Evolutionary conservation across 1,140 invertebrate genomes (phyloP).

Genomic region (Heterodera carotae): DNA sequence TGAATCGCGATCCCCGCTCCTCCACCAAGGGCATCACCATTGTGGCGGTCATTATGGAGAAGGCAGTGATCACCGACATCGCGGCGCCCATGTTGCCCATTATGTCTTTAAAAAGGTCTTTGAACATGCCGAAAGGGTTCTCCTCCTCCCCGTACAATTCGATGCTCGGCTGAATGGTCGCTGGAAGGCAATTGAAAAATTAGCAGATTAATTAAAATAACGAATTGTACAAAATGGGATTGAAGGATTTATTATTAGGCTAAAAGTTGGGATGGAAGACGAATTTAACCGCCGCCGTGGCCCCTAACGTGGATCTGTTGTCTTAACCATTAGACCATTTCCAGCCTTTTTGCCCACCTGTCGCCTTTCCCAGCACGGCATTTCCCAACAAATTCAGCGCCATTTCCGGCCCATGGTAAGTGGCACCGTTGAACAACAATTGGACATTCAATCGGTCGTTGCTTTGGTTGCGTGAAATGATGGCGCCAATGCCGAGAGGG

Average conservation of each 20-base stretch:
- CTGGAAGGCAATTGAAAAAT: neutral
- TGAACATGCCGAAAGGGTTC: neutral
- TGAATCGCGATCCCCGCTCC: slow-evolving; percentile 37
- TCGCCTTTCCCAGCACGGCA: slow-evolving; percentile 31
- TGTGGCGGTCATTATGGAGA: slow-evolving; percentile 33
- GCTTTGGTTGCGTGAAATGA: slow-evolving; percentile 2
- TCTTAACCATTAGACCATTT: too few species aligned
- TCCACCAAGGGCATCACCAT: slow-evolving; percentile 52
- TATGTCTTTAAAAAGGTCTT: neutral
- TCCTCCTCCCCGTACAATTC: neutral
- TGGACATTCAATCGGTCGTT: neutral
- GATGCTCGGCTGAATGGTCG: neutral
- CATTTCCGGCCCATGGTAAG: neutral
- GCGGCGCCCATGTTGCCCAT: slow-evolving; percentile 9
- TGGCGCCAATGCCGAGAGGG: neutral
- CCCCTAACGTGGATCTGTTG: too few species aligned
- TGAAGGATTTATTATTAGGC: too few species aligned
- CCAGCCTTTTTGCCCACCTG: neutral
- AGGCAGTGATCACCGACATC: slow-evolving; percentile 7
- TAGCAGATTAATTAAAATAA: too few species aligned
- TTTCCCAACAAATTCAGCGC: slow-evolving; percentile 12
- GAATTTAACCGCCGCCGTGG: too few species aligned
- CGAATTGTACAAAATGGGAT: too few species aligned
- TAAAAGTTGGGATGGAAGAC: too few species aligned
- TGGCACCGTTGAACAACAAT: slow-evolving; percentile 1